Conservation (phyloP, 2,888 invertebrate species). For the Phrixothrix hirtus region DNA sequence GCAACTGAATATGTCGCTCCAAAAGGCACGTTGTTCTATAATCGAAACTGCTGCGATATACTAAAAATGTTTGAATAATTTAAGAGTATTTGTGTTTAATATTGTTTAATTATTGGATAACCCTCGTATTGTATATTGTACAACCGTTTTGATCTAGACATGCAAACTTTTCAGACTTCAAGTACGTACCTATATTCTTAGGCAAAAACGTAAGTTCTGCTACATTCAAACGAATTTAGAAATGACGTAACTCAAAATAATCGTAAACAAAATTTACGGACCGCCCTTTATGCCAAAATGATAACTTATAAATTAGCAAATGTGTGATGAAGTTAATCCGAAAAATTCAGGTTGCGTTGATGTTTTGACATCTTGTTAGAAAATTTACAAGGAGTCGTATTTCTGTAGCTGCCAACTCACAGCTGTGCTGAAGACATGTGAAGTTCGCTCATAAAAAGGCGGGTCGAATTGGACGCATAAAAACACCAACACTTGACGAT, state of each 20-base stretch:
- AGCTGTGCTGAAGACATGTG: constrained; percentile 11
- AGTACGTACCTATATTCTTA: too few species aligned
- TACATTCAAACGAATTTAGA: too few species aligned
- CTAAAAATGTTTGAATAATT: too few species aligned
- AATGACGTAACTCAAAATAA: neutral
- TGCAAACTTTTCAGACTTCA: too few species aligned
- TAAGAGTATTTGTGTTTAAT: too few species aligned
- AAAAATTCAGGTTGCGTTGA: neutral
- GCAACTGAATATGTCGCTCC: too few species aligned
- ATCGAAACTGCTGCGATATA: too few species aligned
- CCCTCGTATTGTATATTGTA: too few species aligned
- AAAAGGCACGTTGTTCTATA: too few species aligned
- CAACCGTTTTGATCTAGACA: too few species aligned
- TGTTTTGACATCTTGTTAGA: constrained; percentile 5
- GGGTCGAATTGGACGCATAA: constrained; percentile 10
- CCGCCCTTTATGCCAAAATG: neutral
- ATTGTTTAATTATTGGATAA: too few species aligned
- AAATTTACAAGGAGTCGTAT: constrained; percentile 7
- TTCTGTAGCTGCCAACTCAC: constrained; percentile 8
- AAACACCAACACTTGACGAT: constrained; percentile 2
- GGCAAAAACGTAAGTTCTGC: too few species aligned
- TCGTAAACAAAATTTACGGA: neutral
- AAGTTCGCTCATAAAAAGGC: constrained; percentile 8
- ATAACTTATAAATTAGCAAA: neutral
- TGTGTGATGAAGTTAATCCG: neutral